phyloP scores from a whole-genome alignment of 2,797 vertebrate species.

The Catharus ustulatus region DNA sequence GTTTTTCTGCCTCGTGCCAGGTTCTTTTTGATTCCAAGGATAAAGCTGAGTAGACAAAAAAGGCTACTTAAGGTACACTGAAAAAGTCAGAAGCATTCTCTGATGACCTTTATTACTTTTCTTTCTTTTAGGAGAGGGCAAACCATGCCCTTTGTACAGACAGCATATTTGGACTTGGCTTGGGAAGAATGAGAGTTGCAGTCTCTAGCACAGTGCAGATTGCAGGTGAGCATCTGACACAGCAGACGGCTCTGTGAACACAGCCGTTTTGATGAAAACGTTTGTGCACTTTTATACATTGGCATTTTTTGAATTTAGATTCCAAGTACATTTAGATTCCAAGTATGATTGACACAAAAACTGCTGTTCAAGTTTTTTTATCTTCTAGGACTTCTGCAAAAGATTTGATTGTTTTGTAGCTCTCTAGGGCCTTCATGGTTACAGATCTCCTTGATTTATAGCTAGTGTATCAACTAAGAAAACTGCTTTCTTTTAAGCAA shows the following conservation, averaged over 20 bases:
- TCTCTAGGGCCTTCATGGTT: background rate
- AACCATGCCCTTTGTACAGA: slow-evolving; percentile 1
- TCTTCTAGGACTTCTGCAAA: background rate
- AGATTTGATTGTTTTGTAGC: background rate
- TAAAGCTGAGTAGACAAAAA: background rate
- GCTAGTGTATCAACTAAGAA: background rate
- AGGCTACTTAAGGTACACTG: background rate
- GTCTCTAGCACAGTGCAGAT: background rate
- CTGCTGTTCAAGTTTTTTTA: background rate
- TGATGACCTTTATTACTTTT: background rate
- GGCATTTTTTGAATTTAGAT: background rate
- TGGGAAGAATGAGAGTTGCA: background rate
- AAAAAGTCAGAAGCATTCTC: background rate
- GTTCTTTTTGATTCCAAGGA: background rate
- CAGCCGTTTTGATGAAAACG: background rate
- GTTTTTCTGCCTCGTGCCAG: background rate
- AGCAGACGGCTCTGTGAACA: background rate
- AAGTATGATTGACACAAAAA: background rate
- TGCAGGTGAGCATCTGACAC: background rate
- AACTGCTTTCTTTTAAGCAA: background rate
- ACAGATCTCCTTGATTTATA: background rate
- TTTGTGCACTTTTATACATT: background rate
- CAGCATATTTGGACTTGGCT: background rate
- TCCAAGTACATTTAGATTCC: background rate
- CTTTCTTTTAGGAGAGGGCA: background rate